Base-by-base conservation (phyloP, 2,797 vertebrate species). In the Syngnathus rostellatus region DNA sequence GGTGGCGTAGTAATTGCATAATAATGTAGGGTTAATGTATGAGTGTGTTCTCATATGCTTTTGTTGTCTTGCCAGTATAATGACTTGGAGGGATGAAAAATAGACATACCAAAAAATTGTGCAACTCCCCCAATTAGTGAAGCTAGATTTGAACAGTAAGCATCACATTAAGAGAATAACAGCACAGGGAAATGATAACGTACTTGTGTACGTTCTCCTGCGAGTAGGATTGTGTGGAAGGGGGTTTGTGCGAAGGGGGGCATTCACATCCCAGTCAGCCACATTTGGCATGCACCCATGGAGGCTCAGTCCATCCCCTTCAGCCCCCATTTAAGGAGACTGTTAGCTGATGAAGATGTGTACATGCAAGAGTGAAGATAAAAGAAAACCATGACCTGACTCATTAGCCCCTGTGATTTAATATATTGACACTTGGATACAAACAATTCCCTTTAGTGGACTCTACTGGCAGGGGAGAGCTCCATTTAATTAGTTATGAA, bases 401-500 rank as follows among this genome's bases (percentile, higher is more conserved):
- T 97, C 95, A 97, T 98, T 98, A 98, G 94, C 94, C 93, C 79
- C 92, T 90, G 92, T 95, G 94, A 96, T 98, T 98, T 99, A 96
- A 95, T 97, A 94, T 98, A 97, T 97, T 96, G 95, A 98, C 94
- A 97, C 94, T 95, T 88, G 89, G 92, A 92, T 93, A 93, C 92
- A 93, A 98, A 98, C 95, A 96, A 98, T 96, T 96, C 93, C 89
- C 90, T 95, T 96, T 96, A 96, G 94, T 93, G 92, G 93, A 92
- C 93, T 93, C 91, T 91, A 90, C 92, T 89, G 89, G 93, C 78
- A 90, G 90, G 89, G 78, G 41, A 71, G 91, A 92, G 94, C 95
- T 98, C 95, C 95, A 97, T 98, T 98, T 95, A 97, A 99, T 98
- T 98, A 96, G 94, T 96, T 97, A 95, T 96, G 95, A 98, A 97